phyloP scores from a whole-genome alignment of 2,888 invertebrate genomes.

The Sarcophaga rosellei region DNA sequence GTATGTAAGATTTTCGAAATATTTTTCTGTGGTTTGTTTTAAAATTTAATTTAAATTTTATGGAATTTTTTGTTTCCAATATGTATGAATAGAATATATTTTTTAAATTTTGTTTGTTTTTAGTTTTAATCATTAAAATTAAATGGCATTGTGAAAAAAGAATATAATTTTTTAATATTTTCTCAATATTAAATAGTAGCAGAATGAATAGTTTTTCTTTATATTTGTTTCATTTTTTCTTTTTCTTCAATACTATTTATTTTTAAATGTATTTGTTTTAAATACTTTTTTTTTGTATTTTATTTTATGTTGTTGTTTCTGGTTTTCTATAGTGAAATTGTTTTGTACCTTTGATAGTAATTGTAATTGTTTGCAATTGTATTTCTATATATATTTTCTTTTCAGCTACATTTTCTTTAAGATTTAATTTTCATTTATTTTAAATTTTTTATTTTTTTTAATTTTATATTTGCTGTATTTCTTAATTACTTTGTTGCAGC shows the following conservation, averaged over 20 bases:
- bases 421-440: background rate
- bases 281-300: background rate
- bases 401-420: slow-evolving; percentile 50
- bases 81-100: too few species aligned
- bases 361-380: slow-evolving; percentile 28
- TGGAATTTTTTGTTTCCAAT: too few species aligned
- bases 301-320: background rate
- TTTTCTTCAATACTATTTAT: background rate
- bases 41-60: too few species aligned
- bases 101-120: too few species aligned
- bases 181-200: too few species aligned
- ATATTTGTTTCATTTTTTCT: background rate
- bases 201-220: too few species aligned
- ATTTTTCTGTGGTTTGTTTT: too few species aligned
- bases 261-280: background rate
- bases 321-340: slow-evolving; percentile 51
- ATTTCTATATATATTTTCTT: slow-evolving; percentile 39
- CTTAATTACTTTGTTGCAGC: too few species aligned
- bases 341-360: slow-evolving; percentile 66
- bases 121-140: too few species aligned
- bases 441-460: slow-evolving; percentile 55
- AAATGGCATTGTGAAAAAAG: too few species aligned
- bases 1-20: too few species aligned
- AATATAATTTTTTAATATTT: too few species aligned
- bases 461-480: slow-evolving; percentile 21